Evolutionary conservation across 2,888 invertebrate species (phyloP).

Genomic region (Osmoderma eremita): DNA sequence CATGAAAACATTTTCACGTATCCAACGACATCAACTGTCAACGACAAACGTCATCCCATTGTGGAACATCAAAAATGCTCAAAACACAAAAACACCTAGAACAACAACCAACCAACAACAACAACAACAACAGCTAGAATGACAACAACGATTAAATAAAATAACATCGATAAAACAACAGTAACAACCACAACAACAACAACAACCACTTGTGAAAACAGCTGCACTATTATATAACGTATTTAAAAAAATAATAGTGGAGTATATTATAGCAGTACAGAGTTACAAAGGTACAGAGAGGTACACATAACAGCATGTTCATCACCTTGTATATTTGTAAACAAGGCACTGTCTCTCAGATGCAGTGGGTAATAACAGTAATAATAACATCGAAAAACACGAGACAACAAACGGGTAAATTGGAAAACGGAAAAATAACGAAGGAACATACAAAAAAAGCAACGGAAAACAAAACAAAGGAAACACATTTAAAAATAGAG

Average conservation of each 20-base stretch:
- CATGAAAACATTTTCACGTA: background rate
- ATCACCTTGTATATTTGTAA: background rate
- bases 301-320: background rate
- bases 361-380: background rate
- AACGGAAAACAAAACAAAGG: constrained; percentile 1
- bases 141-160: constrained; percentile 23
- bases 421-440: background rate
- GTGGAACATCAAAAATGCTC: constrained; percentile 2
- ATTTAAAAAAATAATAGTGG: no score
- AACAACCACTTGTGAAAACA: constrained; percentile 15
- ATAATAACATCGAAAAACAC: constrained; percentile 7
- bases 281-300: background rate
- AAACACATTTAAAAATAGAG: background rate
- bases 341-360: no score
- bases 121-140: constrained; percentile 16
- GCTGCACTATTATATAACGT: constrained; percentile 5
- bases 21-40: background rate
- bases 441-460: background rate
- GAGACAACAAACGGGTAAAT: no score
- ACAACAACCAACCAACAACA: constrained; percentile 30
- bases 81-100: constrained; percentile 12
- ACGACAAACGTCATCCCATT: background rate
- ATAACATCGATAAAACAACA: constrained; percentile 23
- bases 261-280: background rate
- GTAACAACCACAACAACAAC: constrained; percentile 14